Percentiles rank a stretch among this genome's conserved stretches.
Conservation (phyloP, 2,888 invertebrate genomes). For the Hyppa rectilinea region DNA sequence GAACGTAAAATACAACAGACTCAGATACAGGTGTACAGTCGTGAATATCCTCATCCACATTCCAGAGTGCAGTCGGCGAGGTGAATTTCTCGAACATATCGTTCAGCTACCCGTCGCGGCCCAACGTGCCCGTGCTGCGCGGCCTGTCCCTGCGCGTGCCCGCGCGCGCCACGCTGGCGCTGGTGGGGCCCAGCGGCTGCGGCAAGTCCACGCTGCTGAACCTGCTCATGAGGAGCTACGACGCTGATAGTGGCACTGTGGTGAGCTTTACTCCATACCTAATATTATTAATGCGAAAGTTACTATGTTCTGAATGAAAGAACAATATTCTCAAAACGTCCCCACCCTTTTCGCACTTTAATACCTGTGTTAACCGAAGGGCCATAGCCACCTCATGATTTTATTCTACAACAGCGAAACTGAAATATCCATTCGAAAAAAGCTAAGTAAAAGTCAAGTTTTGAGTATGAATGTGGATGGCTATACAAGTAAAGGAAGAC, state of each 20-base stretch:
- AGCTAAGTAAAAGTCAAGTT: too few relatives aligned
- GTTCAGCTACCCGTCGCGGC: slow-evolving; percentile 95
- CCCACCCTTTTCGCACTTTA: too few relatives aligned
- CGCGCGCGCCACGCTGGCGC: slow-evolving; percentile 93
- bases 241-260: slow-evolving; percentile 91
- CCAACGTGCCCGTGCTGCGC: slow-evolving; percentile 92
- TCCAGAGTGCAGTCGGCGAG: slow-evolving; percentile 91
- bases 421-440: too few relatives aligned
- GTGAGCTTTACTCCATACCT: too few relatives aligned
- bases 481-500: too few relatives aligned
- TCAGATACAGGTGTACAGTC: background rate
- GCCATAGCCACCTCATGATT: too few relatives aligned
- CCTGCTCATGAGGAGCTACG: slow-evolving; percentile 94
- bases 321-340: too few relatives aligned
- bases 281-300: too few relatives aligned
- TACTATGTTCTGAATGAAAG: too few relatives aligned
- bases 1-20: background rate
- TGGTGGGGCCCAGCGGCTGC: slow-evolving; percentile 94
- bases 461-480: too few relatives aligned
- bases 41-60: background rate
- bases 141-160: slow-evolving; percentile 91
- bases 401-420: too few relatives aligned
- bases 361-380: too few relatives aligned
- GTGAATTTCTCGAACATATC: slow-evolving; percentile 92
- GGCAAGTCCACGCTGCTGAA: slow-evolving; percentile 96